Evolutionary conservation across 1,140 invertebrate species (phyloP).

Genomic region (Heliconius congener): DNA sequence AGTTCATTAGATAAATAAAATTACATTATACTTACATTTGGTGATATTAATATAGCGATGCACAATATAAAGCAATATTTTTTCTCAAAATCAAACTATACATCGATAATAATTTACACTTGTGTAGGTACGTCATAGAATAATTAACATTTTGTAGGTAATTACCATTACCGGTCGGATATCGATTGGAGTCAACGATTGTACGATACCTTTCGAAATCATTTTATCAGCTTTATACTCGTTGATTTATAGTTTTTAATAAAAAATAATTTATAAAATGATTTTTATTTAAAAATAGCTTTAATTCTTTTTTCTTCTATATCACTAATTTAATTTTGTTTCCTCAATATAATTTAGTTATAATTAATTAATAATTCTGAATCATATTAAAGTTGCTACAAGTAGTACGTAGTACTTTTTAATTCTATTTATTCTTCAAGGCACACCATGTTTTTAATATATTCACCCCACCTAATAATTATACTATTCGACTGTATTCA

Average conservation of each 20-base stretch:
- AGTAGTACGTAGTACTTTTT: no score
- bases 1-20: constrained; percentile 19
- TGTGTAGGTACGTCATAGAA: constrained; percentile 20
- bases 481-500: no score
- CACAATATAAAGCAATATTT: constrained; percentile 33
- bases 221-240: constrained; percentile 64
- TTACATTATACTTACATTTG: constrained; percentile 23
- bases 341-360: no score
- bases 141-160: constrained; percentile 28
- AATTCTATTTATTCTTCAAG: no score
- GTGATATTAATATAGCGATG: constrained; percentile 30
- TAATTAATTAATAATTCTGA: no score
- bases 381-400: no score
- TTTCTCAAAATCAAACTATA: constrained; percentile 28
- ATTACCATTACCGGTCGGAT: constrained; percentile 19
- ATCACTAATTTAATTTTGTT: no score
- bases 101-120: constrained; percentile 29
- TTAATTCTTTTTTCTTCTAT: background rate
- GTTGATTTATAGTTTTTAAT: constrained; percentile 63
- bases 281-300: background rate
- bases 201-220: constrained; percentile 33
- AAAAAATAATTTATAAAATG: constrained; percentile 42
- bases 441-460: no score
- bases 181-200: constrained; percentile 29
- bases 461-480: no score